A percentile compares a stretch with the other conserved stretches of the same genome.
phyloP scores from a whole-genome alignment of 2,888 invertebrate genomes.

The Apotomis betuletana region DNA sequence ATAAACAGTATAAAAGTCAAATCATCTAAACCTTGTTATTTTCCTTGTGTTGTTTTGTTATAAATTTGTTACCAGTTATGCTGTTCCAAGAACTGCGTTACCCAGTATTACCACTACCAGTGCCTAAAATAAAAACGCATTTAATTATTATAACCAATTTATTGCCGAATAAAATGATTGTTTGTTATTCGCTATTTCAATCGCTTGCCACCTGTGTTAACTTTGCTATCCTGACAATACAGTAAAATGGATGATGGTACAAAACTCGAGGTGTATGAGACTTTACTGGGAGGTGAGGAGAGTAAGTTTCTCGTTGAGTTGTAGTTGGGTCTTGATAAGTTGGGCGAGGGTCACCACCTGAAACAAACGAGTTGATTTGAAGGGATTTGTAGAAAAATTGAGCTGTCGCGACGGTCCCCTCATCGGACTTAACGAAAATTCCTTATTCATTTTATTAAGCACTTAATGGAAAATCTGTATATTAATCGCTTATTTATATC shows the following conservation, averaged over 20 bases:
- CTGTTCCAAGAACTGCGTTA: neutral
- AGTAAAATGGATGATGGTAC: neutral
- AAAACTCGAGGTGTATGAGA: neutral
- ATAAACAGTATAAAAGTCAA: too few species aligned
- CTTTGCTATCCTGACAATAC: neutral
- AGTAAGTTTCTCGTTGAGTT: conserved; percentile 97
- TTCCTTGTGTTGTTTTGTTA: too few species aligned
- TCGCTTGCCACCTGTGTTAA: conserved; percentile 10
- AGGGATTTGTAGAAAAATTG: neutral
- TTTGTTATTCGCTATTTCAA: conserved; percentile 30
- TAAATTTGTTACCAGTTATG: neutral
- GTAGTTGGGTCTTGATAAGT: conserved; percentile 97
- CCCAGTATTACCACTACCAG: neutral
- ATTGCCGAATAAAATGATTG: conserved; percentile 38
- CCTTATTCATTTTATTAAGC: too few species aligned
- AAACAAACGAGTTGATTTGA: conserved; percentile 2
- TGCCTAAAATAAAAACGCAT: conserved; percentile 14
- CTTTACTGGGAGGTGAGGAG: conserved; percentile 87
- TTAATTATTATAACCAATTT: conserved; percentile 36
- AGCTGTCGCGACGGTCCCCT: too few species aligned
- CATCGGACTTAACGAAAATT: too few species aligned
- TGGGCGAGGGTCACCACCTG: conserved; percentile 94
- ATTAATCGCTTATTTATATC: too few species aligned
- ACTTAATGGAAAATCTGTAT: too few species aligned
- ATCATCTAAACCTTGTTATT: too few species aligned